Evolutionary conservation across 30 jellyfish, hydroid and myxozoan species (phyloP).

Genomic region (Pelagia noctiluca): DNA sequence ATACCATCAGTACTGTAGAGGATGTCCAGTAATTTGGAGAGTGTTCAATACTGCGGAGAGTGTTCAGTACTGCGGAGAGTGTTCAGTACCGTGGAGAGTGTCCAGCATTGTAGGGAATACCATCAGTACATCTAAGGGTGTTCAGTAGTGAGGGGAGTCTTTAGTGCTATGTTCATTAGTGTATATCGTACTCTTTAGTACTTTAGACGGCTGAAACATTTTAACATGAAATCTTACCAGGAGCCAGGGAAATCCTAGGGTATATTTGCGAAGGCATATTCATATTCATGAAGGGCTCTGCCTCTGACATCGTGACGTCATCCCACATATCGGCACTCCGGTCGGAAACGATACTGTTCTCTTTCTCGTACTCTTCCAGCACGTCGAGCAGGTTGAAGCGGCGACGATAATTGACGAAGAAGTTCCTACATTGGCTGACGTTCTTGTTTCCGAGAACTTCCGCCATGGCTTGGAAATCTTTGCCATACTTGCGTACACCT

Average conservation of each 20-base stretch:
- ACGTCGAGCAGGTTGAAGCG: constrained; percentile 93
- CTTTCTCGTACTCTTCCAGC: constrained; percentile 94
- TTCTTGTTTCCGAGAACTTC: constrained; percentile 98
- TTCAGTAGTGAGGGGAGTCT: no score
- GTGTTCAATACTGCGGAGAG: no score
- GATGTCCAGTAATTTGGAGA: no score
- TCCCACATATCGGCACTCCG: constrained; percentile 91
- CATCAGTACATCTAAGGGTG: no score
- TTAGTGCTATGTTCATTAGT: no score
- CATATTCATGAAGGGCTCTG: constrained; percentile 51
- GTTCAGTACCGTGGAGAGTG: no score
- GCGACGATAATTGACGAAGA: constrained; percentile 97
- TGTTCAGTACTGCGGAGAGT: no score
- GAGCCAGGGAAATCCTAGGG: constrained; percentile 46
- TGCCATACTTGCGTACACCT: constrained; percentile 98
- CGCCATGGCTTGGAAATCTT: constrained; percentile 98
- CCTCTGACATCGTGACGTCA: constrained; percentile 73
- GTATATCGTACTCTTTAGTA: no score
- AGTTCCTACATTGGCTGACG: constrained; percentile 88
- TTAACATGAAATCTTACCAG: constrained; percentile 26
- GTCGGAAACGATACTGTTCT: constrained; percentile 87
- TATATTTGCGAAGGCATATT: constrained; percentile 30
- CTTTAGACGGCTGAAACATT: no score
- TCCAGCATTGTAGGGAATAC: no score
- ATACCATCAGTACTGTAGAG: no score